Conservation (phyloP, 2,888 invertebrate species). For the Ametastegia equiseti region DNA sequence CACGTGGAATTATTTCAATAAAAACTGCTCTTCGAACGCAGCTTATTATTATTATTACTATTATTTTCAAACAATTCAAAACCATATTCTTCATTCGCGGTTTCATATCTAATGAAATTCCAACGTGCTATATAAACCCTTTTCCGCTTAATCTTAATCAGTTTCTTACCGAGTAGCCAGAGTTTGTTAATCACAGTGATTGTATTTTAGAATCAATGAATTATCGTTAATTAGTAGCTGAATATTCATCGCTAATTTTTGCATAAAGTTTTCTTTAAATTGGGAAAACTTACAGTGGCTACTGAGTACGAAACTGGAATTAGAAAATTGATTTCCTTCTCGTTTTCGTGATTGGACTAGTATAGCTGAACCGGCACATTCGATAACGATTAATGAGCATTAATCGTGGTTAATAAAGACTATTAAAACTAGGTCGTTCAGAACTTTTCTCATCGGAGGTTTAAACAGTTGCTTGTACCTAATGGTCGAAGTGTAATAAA, state of each 20-base stretch:
- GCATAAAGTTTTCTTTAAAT: too few species aligned
- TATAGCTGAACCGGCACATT: constrained; percentile 37
- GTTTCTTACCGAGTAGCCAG: background rate
- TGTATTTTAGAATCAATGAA: background rate
- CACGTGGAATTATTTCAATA: background rate
- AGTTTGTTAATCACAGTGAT: background rate
- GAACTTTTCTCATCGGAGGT: background rate
- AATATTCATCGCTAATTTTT: background rate
- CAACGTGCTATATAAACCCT: background rate
- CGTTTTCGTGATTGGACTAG: constrained; percentile 31
- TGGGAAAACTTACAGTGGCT: background rate
- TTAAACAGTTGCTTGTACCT: constrained; percentile 9
- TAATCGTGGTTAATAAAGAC: constrained; percentile 17
- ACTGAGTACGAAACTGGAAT: background rate
- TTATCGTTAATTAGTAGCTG: background rate
- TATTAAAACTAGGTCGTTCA: constrained; percentile 35
- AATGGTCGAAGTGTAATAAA: constrained; percentile 32
- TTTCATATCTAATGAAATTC: background rate
- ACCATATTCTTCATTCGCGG: background rate
- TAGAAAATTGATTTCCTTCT: constrained; percentile 11
- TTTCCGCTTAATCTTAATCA: background rate
- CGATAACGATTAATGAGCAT: constrained; percentile 31
- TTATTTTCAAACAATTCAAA: background rate
- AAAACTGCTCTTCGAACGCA: background rate
- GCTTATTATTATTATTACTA: too few species aligned